phyloP scores from a whole-genome alignment of 2,888 invertebrate genomes.

The Microctonus aethiopoides region DNA sequence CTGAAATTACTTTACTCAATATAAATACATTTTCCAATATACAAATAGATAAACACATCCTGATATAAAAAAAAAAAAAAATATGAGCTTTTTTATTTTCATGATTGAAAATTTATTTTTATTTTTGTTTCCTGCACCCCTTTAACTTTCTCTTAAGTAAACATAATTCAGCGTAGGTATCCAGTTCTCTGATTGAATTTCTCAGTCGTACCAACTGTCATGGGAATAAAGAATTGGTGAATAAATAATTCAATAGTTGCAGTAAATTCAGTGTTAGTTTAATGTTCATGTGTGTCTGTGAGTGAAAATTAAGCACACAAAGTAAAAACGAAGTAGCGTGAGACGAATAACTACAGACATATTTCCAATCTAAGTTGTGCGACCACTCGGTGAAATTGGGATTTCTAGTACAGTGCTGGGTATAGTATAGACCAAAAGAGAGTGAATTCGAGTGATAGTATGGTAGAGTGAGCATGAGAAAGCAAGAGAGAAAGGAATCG shows the following conservation, averaged over 20 bases:
- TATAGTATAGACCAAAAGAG: conserved; percentile 8
- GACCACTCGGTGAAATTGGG: conserved; percentile 37
- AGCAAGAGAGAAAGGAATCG: background rate
- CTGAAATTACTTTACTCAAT: too few species aligned
- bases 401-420: conserved; percentile 33
- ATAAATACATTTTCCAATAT: too few species aligned
- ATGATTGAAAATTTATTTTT: too few species aligned
- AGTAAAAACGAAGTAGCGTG: background rate
- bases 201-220: background rate
- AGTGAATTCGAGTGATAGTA: background rate
- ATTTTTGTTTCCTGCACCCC: background rate
- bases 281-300: background rate
- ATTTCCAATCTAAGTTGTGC: conserved; percentile 32
- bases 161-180: background rate
- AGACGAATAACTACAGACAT: conserved; percentile 9
- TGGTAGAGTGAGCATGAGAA: background rate
- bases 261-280: background rate
- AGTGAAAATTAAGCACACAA: conserved; percentile 10
- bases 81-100: background rate
- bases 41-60: too few species aligned
- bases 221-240: background rate
- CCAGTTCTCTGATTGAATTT: background rate
- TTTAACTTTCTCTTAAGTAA: background rate
- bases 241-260: conserved; percentile 13
- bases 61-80: background rate